Evolutionary conservation across 2,888 invertebrate genomes (phyloP).

Genomic region (Tetragnatha montana): DNA sequence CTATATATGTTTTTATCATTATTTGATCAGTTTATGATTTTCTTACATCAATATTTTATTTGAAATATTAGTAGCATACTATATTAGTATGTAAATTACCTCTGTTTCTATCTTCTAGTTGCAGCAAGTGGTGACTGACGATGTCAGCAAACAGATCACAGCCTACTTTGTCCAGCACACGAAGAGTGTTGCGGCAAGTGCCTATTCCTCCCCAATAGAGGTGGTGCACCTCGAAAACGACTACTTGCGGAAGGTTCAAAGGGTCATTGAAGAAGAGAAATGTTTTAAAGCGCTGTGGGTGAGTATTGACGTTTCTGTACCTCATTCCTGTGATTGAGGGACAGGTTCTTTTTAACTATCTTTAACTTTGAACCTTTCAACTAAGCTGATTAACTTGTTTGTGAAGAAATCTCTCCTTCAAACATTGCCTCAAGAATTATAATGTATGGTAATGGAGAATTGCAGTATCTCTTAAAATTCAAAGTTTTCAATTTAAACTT

Average conservation of each 20-base stretch:
- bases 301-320: neutral
- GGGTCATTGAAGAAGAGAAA: conserved; percentile 89
- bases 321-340: neutral
- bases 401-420: neutral
- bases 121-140: conserved; percentile 94
- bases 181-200: conserved; percentile 81
- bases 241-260: conserved; percentile 89
- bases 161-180: conserved; percentile 85
- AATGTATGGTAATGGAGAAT: too few relatives aligned
- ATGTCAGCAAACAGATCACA: conserved; percentile 87
- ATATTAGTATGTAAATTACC: too few relatives aligned
- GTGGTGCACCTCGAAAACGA: conserved; percentile 82
- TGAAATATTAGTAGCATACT: too few relatives aligned
- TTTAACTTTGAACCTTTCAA: neutral
- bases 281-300: conserved; percentile 88
- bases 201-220: conserved; percentile 82
- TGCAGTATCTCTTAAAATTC: too few relatives aligned
- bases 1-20: too few relatives aligned
- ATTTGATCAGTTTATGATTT: too few relatives aligned
- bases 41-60: too few relatives aligned
- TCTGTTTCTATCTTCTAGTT: conserved; percentile 77
- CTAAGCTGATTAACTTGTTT: neutral
- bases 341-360: neutral
- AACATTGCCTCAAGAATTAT: too few relatives aligned
- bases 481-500: too few relatives aligned